phyloP scores from a whole-genome alignment of 2,113 vertebrate genomes.

The Sardina pilchardus region DNA sequence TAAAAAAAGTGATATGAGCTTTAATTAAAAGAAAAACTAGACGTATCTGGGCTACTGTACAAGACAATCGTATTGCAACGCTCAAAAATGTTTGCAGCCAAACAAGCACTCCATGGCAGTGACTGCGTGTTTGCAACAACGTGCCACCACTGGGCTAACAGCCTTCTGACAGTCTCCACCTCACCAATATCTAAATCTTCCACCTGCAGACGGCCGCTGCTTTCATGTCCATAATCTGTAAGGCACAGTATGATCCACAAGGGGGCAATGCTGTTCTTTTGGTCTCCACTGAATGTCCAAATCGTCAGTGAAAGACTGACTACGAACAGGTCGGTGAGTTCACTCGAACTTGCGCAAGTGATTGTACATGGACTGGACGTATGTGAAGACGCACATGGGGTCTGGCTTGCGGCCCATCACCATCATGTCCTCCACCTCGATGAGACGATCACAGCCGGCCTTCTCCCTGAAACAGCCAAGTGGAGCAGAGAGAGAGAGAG shows the following conservation, averaged over 20 bases:
- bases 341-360: slow-evolving; percentile 91
- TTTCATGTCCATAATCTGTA: not conserved
- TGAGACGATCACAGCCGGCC: slow-evolving; percentile 92
- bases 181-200: not conserved
- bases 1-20: slow-evolving; percentile 21
- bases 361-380: slow-evolving; percentile 96
- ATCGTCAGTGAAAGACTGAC: not conserved
- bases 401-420: slow-evolving; percentile 95
- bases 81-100: not conserved
- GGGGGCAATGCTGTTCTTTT: slow-evolving; percentile 47
- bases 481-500: slow-evolving; percentile 29
- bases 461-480: slow-evolving; percentile 74
- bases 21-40: slow-evolving; percentile 35
- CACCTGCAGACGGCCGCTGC: not conserved
- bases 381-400: slow-evolving; percentile 98
- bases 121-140: not conserved
- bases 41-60: slow-evolving; percentile 33
- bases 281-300: slow-evolving; percentile 20
- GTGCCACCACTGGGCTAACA: not conserved
- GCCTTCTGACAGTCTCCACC: not conserved
- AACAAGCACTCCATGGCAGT: not conserved
- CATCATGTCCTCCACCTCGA: slow-evolving; percentile 99
- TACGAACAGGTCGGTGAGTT: slow-evolving; percentile 47
- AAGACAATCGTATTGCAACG: slow-evolving; percentile 23
- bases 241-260: slow-evolving; percentile 43